Evolutionary conservation across 1,140 invertebrate species (phyloP), one percentile per base, ranked within the genome.

Genomic region (Plutomurus gul): DNA sequence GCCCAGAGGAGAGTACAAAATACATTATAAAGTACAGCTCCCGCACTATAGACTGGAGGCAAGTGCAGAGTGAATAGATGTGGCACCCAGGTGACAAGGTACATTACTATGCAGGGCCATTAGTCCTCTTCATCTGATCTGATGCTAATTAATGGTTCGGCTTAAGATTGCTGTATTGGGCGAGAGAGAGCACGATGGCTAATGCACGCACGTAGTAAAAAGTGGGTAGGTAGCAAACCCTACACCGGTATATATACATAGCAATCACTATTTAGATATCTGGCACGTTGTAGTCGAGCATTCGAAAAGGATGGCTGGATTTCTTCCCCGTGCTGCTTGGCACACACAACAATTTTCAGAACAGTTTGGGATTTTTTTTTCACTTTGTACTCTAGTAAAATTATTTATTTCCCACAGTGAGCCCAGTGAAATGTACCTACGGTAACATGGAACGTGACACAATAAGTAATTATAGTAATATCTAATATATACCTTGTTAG

Each of bases 101-200:
- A 36, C 56, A 65, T 65, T 65, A 65, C 56, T 65, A 65, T 65
- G 56, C 56, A 65, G 56, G 36, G 56, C 56, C 56, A 65, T 65
- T 65, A 65, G 56, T 65, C 56, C 56, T 65, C 27, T 65, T 65
- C 56, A 65, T 36, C 56, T 30, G 56, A 65, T 65, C 56, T 65
- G 56, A 65, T 65, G 56, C 56, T 65, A 65, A 65, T 65, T 65
- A 65, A 65, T 65, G 56, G 56, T 27, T 33, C 3, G 27, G 56
- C 56, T 65, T 65, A 65, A 65, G 56, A 65, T n/a, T 65, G 27
- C 27, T 33, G 56, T 27, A 30, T 65, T 33, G 56, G 3, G 27
- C 56, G 36, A 65, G 56, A 1, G 27, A 25, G 36, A 65, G 56
- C 56, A 25, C 27, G 56, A 30, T 65, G 56, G 56, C 56, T 65